Base-by-base conservation (phyloP, 2,113 vertebrate genomes). In the Erpornis zantholeuca region DNA sequence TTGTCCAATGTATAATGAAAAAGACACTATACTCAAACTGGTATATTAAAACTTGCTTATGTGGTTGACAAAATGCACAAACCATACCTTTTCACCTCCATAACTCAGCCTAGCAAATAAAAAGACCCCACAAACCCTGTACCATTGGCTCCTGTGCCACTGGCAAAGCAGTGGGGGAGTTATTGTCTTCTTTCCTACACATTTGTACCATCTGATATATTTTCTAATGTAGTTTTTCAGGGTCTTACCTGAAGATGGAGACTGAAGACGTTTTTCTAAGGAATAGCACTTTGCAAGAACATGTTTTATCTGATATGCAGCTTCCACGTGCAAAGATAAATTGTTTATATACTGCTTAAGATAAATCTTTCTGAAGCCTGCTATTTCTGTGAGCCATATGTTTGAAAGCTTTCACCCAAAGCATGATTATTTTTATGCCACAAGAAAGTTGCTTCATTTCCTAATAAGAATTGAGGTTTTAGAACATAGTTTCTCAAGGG, bases 391-490 rank as follows among this genome's bases (percentile, higher is more conserved):
- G 10, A 54, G 50, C 66, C 71, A 77, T 29, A 77, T 70, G 52
- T 61, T 81, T 78, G 47, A 92, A 83, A 87, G 63, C 8, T 54
- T 94, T 42, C 42, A 76, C 27, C 17, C 50, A 66, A 83, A 86
- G 50, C 20, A 49, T 8, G 7, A 66, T 52, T 76, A 87, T 77
- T 91, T 80, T 82, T 50, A 63, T 24, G 36, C 47, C 53, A 81
- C 36, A 79, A 70, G 19, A 76, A 91, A 94, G 17, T 85, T 85
- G 42, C 29, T 88, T 50, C 1, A 2, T 53, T 86, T 68, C 44
- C 63, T 73, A 94, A 57, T 61, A 82, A 76, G 88, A 90, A 85
- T 29, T 28, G 56, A 96, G 20, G 59, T 73, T 80, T 93, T 92
- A 63, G 68, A 93, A 86, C 16, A 59, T 7, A 88, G 71, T 57